Evolutionary conservation across 2,888 invertebrate species (phyloP).

Genomic region (Watsonalla cultraria): DNA sequence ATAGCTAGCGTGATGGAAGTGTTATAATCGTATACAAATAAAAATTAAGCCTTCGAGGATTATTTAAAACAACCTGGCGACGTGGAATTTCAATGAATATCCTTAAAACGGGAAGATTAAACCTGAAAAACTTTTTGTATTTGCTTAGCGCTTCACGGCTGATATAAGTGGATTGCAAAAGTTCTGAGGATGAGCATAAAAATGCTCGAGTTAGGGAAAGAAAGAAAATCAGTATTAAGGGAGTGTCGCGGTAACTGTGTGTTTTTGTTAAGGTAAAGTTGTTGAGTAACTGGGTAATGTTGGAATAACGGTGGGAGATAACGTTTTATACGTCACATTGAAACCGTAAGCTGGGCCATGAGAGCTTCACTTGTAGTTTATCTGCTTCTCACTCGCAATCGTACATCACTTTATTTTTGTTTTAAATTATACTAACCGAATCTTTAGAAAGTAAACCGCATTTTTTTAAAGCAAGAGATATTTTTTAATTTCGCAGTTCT

Average conservation of each 20-base stretch:
- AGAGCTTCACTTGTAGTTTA: background rate
- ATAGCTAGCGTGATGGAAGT: slow-evolving; percentile 19
- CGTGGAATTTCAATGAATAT: slow-evolving; percentile 72
- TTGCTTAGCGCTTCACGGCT: slow-evolving; percentile 74
- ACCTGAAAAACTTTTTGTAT: slow-evolving; percentile 74
- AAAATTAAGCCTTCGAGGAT: slow-evolving; percentile 55
- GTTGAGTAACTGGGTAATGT: slow-evolving; percentile 46
- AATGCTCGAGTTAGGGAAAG: slow-evolving; percentile 60
- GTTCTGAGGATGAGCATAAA: slow-evolving; percentile 75
- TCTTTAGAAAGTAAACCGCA: too few relatives aligned
- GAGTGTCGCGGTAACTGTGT: slow-evolving; percentile 65
- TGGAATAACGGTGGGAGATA: slow-evolving; percentile 39
- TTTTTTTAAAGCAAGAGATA: too few relatives aligned
- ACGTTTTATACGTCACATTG: slow-evolving; percentile 38
- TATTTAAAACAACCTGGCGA: slow-evolving; percentile 63
- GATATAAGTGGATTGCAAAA: slow-evolving; percentile 79
- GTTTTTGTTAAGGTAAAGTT: slow-evolving; percentile 61
- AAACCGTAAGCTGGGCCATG: slow-evolving; percentile 27
- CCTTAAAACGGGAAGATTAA: slow-evolving; percentile 73
- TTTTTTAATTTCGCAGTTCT: too few relatives aligned
- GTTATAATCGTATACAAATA: slow-evolving; percentile 41
- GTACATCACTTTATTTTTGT: slow-evolving; percentile 14
- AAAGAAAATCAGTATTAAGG: slow-evolving; percentile 64
- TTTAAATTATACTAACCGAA: too few relatives aligned
- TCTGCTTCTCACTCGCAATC: slow-evolving; percentile 17